Percentiles rank a stretch among this genome's conserved stretches.
Conservation (phyloP, 2,888 invertebrate species). For the Gibbula magus region DNA sequence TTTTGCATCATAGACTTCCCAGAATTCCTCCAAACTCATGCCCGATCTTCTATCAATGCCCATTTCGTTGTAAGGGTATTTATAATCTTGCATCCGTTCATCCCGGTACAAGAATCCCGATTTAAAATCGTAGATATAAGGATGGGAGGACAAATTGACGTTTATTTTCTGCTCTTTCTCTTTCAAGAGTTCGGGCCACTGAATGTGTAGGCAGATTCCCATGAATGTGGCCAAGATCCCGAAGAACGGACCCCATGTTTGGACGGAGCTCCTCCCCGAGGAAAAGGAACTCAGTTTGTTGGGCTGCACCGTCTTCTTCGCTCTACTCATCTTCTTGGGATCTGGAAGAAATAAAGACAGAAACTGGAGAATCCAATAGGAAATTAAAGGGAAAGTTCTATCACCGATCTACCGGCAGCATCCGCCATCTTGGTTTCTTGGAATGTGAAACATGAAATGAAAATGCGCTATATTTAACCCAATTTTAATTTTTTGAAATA, state of each 20-base stretch:
- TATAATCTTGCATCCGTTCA: constrained; percentile 58
- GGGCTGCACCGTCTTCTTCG: background rate
- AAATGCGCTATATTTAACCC: too few relatives aligned
- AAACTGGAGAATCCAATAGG: background rate
- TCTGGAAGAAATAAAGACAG: background rate
- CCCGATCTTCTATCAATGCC: constrained; percentile 64
- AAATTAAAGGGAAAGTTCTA: too few relatives aligned
- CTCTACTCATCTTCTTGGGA: background rate
- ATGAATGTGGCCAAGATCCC: background rate
- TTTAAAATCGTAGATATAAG: constrained; percentile 50
- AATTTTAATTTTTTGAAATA: too few relatives aligned
- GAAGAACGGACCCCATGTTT: constrained; percentile 9
- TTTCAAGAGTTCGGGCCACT: background rate
- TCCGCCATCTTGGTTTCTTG: too few relatives aligned
- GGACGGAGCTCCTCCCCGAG: background rate
- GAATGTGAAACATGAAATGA: background rate
- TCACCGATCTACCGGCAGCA: too few relatives aligned
- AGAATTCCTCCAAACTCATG: constrained; percentile 68
- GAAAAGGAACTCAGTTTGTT: background rate
- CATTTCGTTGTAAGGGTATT: constrained; percentile 37
- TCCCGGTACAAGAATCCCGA: constrained; percentile 43
- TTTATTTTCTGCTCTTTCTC: background rate
- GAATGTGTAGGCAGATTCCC: constrained; percentile 15
- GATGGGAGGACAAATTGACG: constrained; percentile 10
- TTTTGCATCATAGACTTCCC: constrained; percentile 73